Evolutionary conservation across 2,113 vertebrate genomes (phyloP).

Genomic region (Coregonus clupeaformis): DNA sequence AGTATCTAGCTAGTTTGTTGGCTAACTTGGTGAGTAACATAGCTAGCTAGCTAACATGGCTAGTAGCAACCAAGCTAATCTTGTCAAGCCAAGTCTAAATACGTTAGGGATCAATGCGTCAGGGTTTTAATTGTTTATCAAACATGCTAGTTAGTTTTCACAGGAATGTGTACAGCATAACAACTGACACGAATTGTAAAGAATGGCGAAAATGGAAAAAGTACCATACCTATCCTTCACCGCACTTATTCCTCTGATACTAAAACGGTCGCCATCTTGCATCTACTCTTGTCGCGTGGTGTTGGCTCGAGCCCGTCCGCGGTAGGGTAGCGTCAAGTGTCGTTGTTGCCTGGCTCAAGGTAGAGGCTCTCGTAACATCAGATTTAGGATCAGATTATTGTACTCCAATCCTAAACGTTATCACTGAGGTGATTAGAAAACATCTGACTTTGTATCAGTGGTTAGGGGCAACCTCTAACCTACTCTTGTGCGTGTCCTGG

Average conservation of each 20-base stretch:
- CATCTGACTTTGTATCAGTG: no score
- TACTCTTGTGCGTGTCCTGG: no score
- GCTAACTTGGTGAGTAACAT: neutral
- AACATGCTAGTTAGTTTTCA: neutral
- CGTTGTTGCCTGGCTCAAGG: slow-evolving; percentile 34
- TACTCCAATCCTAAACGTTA: no score
- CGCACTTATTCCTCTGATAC: slow-evolving; percentile 52
- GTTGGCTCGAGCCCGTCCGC: slow-evolving; percentile 56
- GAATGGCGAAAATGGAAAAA: neutral
- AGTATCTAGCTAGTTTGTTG: neutral
- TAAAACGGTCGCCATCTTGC: slow-evolving; percentile 70
- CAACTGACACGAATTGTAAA: neutral
- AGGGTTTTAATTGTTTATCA: neutral
- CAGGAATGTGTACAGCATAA: neutral
- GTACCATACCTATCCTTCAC: slow-evolving; percentile 46
- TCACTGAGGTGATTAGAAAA: no score
- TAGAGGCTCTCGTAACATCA: no score
- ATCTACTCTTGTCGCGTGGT: slow-evolving; percentile 67
- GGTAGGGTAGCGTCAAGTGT: slow-evolving; percentile 37
- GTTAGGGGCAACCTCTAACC: no score
- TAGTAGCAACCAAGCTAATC: neutral
- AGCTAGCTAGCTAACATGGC: neutral
- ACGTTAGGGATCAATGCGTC: neutral
- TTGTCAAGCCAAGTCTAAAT: neutral
- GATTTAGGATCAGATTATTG: no score